Evolutionary conservation across 2,888 invertebrate genomes (phyloP).

Genomic region (Hecatera dysodea): DNA sequence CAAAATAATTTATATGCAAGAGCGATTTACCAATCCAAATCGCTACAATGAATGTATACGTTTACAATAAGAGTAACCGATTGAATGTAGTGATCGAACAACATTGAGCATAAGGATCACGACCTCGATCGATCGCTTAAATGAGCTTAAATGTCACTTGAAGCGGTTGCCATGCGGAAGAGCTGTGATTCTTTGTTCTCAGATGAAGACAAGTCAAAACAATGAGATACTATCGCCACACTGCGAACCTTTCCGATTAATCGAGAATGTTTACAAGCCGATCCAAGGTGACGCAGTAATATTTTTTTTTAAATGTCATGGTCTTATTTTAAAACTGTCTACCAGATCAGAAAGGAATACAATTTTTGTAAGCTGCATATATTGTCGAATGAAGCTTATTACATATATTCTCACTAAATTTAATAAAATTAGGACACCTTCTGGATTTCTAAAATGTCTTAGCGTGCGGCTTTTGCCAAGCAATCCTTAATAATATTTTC

Average conservation of each 20-base stretch:
- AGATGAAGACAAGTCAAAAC: slow-evolving; percentile 80
- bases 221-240: slow-evolving; percentile 81
- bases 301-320: slow-evolving; percentile 66
- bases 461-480: slow-evolving; percentile 10
- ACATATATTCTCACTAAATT: slow-evolving; percentile 7
- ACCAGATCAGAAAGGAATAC: neutral
- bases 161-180: slow-evolving; percentile 86
- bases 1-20: slow-evolving; percentile 4
- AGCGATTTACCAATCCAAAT: slow-evolving; percentile 12
- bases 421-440: slow-evolving; percentile 7
- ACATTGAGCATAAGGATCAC: slow-evolving; percentile 76
- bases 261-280: slow-evolving; percentile 70
- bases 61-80: slow-evolving; percentile 36
- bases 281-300: slow-evolving; percentile 60
- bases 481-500: slow-evolving; percentile 55
- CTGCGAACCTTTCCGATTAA: slow-evolving; percentile 76
- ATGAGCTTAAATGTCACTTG: slow-evolving; percentile 89
- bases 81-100: slow-evolving; percentile 66
- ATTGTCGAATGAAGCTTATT: slow-evolving; percentile 12
- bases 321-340: slow-evolving; percentile 1
- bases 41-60: neutral
- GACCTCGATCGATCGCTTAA: slow-evolving; percentile 87
- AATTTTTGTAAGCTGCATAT: slow-evolving; percentile 22
- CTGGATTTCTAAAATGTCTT: slow-evolving; percentile 13
- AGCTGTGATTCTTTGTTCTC: slow-evolving; percentile 82